phyloP scores from a whole-genome alignment of 2,797 vertebrate species.

The Semotilus atromaculatus region DNA sequence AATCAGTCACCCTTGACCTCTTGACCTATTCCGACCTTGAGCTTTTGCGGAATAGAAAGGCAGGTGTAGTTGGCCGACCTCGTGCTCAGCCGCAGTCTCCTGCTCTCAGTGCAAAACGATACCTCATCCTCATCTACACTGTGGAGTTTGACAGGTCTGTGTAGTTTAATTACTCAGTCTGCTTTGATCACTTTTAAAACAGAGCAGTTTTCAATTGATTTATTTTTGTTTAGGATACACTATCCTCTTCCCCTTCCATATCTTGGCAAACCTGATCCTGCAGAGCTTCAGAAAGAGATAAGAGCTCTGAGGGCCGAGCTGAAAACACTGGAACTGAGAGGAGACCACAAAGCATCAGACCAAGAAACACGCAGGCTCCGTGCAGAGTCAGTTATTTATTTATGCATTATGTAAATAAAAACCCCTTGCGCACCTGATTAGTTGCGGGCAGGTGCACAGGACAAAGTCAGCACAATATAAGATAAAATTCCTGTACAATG shows the following conservation, averaged over 20 bases:
- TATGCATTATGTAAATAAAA: background rate
- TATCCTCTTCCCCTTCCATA: constrained; percentile 92
- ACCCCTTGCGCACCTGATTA: background rate
- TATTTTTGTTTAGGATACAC: constrained; percentile 82
- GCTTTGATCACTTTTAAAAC: background rate
- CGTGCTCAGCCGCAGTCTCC: constrained; percentile 78
- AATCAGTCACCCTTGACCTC: constrained; percentile 92
- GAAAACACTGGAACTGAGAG: constrained; percentile 69
- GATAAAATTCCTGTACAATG: background rate
- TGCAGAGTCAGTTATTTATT: constrained; percentile 80
- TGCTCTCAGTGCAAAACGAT: constrained; percentile 87
- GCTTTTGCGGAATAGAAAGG: constrained; percentile 87
- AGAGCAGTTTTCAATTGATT: background rate
- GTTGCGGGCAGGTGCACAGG: background rate
- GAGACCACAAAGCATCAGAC: constrained; percentile 74
- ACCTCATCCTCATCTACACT: constrained; percentile 94
- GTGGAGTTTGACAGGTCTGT: constrained; percentile 95
- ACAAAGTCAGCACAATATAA: background rate
- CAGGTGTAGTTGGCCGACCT: constrained; percentile 79
- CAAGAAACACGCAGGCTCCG: constrained; percentile 82
- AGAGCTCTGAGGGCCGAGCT: constrained; percentile 84
- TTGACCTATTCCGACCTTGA: constrained; percentile 92
- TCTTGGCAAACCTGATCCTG: constrained; percentile 89
- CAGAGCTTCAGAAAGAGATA: constrained; percentile 85
- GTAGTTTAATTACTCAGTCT: background rate